phyloP scores from a whole-genome alignment of 2,113 vertebrate species.

The Dipodomys merriami region DNA sequence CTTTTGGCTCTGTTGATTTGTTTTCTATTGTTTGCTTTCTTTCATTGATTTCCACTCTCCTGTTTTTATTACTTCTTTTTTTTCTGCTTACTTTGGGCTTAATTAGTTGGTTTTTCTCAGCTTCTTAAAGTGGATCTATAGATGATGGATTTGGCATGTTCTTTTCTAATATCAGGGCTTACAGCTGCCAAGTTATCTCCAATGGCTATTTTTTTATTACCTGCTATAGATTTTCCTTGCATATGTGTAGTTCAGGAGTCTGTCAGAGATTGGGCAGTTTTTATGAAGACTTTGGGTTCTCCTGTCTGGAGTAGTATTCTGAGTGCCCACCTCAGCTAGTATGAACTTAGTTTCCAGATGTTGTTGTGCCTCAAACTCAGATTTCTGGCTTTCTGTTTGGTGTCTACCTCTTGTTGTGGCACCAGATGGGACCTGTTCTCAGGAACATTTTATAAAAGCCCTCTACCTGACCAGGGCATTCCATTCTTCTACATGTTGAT shows the following conservation, averaged over 20 bases:
- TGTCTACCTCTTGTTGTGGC: not conserved
- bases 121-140: not conserved
- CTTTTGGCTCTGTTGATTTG: conserved; percentile 38
- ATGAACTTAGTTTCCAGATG: not conserved
- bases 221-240: not conserved
- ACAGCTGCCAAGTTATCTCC: not conserved
- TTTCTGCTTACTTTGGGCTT: conserved; percentile 44
- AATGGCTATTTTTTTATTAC: not conserved
- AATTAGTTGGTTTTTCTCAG: not conserved
- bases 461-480: not conserved
- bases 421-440: not conserved
- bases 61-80: conserved; percentile 27
- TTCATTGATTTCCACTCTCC: not conserved
- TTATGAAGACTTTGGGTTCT: not conserved
- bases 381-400: not conserved
- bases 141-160: not conserved
- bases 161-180: not conserved
- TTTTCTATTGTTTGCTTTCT: conserved; percentile 16
- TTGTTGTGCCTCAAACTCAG: not conserved
- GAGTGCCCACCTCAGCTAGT: no score
- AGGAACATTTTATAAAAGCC: not conserved
- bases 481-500: not conserved
- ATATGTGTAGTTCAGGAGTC: not conserved
- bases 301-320: not conserved
- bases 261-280: not conserved